phyloP scores from a whole-genome alignment of 53 echinoderm and acorn worm species.

The Crossaster papposus region DNA sequence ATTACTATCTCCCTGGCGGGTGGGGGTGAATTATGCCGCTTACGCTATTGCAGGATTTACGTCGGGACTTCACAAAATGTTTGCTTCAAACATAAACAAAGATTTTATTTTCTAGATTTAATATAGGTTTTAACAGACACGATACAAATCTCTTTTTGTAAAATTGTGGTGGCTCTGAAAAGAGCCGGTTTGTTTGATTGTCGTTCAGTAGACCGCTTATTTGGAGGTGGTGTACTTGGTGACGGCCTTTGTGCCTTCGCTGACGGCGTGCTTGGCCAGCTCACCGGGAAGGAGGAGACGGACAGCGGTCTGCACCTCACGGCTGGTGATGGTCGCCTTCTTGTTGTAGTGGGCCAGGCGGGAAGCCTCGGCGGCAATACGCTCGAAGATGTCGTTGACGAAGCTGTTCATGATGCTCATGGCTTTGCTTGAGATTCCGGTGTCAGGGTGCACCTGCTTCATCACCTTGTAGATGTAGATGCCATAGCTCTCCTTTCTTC shows the following conservation, averaged over 20 bases:
- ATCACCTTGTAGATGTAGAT: slow-evolving; percentile 95
- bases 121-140: background rate
- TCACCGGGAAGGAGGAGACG: slow-evolving; percentile 85
- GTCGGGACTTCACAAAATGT: no score
- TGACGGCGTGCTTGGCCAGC: slow-evolving; percentile 85
- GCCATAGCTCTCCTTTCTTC: slow-evolving; percentile 80
- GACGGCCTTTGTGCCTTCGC: slow-evolving; percentile 89
- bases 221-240: slow-evolving; percentile 93
- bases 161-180: slow-evolving; percentile 43
- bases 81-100: no score
- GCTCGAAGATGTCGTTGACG: slow-evolving; percentile 87
- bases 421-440: slow-evolving; percentile 86
- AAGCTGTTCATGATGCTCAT: slow-evolving; percentile 94
- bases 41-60: no score
- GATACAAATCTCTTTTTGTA: slow-evolving; percentile 25
- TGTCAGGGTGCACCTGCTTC: slow-evolving; percentile 93
- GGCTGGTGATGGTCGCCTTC: slow-evolving; percentile 85
- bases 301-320: slow-evolving; percentile 84
- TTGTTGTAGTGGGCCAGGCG: slow-evolving; percentile 87
- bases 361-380: slow-evolving; percentile 74
- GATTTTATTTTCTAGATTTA: no score
- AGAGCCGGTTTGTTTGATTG: slow-evolving; percentile 42
- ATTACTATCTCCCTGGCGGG: no score
- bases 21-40: no score
- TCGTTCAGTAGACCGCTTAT: slow-evolving; percentile 4